phyloP scores from a whole-genome alignment of 2,113 vertebrate species.

The Syrmaticus mikado region DNA sequence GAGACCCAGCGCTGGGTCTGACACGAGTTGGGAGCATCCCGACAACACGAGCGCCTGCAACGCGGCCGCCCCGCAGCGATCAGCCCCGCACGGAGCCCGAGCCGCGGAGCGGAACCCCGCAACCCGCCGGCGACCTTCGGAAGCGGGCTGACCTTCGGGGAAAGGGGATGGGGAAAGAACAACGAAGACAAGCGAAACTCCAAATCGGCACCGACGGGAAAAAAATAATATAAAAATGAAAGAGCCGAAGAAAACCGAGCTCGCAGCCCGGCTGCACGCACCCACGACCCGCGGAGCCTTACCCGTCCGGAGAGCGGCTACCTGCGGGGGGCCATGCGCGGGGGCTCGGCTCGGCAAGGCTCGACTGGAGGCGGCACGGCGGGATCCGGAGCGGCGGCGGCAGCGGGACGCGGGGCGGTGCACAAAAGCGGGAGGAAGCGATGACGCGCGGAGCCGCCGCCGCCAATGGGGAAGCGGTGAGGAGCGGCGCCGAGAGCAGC shows the following conservation, averaged over 20 bases:
- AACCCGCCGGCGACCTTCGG: too few relatives aligned
- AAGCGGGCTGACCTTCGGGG: too few relatives aligned
- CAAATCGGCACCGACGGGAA: not conserved
- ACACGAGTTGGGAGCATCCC: too few relatives aligned
- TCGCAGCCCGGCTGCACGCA: not conserved
- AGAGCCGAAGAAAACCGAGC: not conserved
- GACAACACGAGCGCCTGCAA: too few relatives aligned
- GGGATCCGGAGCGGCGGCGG: not conserved
- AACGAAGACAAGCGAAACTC: not conserved
- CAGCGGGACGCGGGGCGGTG: not conserved
- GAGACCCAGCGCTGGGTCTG: too few relatives aligned
- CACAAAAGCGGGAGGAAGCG: slow-evolving; percentile 65
- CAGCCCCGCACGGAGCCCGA: too few relatives aligned
- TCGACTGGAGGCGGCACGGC: not conserved
- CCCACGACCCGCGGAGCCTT: not conserved
- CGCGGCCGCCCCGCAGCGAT: too few relatives aligned
- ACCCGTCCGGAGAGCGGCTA: not conserved
- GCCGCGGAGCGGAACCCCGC: too few relatives aligned
- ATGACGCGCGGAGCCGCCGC: slow-evolving; percentile 35
- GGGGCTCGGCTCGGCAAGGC: too few relatives aligned
- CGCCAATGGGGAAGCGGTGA: slow-evolving; percentile 16
- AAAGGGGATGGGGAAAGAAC: not conserved
- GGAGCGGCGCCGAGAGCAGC: too few relatives aligned
- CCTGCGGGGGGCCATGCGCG: not conserved
- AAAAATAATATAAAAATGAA: not conserved